Evolutionary conservation across 2,797 vertebrate species (phyloP), one percentile per base, ranked within the genome.

Genomic region (Trachurus trachurus): DNA sequence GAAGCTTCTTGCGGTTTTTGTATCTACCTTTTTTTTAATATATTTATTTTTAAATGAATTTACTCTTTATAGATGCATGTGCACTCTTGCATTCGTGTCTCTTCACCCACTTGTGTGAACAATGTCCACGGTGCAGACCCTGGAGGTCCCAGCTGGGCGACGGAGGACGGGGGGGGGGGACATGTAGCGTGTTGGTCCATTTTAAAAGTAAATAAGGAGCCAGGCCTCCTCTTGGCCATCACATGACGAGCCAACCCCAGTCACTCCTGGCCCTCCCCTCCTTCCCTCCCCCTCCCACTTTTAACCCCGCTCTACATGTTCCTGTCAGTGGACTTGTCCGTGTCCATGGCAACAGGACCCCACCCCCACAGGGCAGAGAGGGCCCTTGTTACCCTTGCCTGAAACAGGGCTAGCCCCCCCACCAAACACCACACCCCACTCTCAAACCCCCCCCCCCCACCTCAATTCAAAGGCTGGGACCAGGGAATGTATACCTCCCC

Each of bases 261-360:
- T 88, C 76, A 83, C 82, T 88, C 80, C 74, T 87, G 76, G 77
- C 62, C 85, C 71, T 83, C 78, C 76, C 72, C 74, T 78, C 71
- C 54, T 79, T 70, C 66, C 66, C 73, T 69, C 86, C 76, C 76
- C 87, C 87, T 85, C 86, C 86, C 82, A 86, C 81, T 89, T 91
- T 93, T 91, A 87, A 89, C 89, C 87, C 88, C 17, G 69, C 87
- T 88, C 85, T 90, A 87, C 92, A 93, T 93, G 91, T 93, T 93
- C 83, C 91, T 92, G 93, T 94, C 92, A 92, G 92, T 94, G 92
- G 93, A 91, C 90, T 93, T 93, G 89, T 86, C 69, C 26, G 93
- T 95, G 89, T 93, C 94, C 92, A 94, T 94, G 88, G 93, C 76
- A 94, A 95, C 94, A 74, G 89, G 93, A 91, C 92, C 93, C 94